Evolutionary conservation across 2,113 vertebrate genomes (phyloP).

Genomic region (Budorcas taxicolor): DNA sequence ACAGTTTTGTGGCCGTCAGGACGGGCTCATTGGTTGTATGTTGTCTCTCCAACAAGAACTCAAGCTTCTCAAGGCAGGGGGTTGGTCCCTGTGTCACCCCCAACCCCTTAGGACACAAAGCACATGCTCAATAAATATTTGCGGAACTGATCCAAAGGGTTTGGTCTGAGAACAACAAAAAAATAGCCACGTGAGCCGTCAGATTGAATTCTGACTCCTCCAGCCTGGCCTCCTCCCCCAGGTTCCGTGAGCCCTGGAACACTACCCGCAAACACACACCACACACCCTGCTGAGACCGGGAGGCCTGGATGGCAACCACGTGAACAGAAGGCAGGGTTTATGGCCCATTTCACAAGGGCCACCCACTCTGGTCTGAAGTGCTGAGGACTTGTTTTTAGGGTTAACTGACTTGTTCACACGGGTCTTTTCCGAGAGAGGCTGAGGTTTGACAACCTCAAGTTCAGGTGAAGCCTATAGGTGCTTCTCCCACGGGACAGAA

Average conservation of each 20-base stretch:
- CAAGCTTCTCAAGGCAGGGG: background rate
- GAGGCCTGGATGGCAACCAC: background rate
- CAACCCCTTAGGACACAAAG: background rate
- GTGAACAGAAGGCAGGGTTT: background rate
- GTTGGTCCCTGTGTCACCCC: background rate
- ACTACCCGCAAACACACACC: background rate
- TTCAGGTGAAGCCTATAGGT: background rate
- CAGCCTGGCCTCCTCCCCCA: background rate
- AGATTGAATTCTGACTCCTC: background rate
- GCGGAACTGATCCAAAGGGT: background rate
- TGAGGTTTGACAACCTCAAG: background rate
- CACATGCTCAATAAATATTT: background rate
- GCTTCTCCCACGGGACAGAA: background rate
- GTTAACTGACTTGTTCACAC: background rate
- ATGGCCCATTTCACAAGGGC: background rate
- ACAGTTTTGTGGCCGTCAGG: fast-evolving
- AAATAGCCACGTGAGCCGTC: background rate
- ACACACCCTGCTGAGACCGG: background rate
- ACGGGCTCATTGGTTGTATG: background rate
- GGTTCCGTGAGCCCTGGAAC: no score
- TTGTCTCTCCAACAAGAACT: background rate
- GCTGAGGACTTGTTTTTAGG: background rate
- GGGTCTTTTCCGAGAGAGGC: background rate
- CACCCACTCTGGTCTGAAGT: background rate
- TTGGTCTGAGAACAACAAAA: background rate